Evolutionary conservation across 2,113 vertebrate species (phyloP).

Genomic region (Corythornis cristatus): DNA sequence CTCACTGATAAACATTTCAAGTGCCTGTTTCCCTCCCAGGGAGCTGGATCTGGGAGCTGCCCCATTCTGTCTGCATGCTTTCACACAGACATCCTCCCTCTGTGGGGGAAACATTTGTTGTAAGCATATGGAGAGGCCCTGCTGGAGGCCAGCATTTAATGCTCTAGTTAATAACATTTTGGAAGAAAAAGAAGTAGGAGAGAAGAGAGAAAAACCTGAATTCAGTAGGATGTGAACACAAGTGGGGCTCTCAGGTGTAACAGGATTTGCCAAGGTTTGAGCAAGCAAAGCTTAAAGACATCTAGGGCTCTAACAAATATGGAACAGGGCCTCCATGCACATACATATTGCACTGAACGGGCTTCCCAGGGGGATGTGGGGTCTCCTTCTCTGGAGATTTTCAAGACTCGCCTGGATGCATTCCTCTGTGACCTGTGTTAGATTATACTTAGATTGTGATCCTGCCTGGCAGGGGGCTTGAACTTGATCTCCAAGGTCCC

Average conservation of each 20-base stretch:
- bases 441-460: too few species aligned
- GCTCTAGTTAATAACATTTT: conserved; percentile 80
- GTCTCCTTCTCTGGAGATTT: too few species aligned
- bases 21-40: conserved; percentile 9
- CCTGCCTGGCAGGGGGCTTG: too few species aligned
- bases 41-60: not conserved
- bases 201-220: not conserved
- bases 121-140: conserved; percentile 76
- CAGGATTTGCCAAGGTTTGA: not conserved
- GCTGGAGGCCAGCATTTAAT: conserved; percentile 81
- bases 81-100: not conserved
- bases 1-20: not conserved
- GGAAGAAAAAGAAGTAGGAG: not conserved
- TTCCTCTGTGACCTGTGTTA: too few species aligned
- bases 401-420: too few species aligned
- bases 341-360: too few species aligned
- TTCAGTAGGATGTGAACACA: conserved; percentile 3
- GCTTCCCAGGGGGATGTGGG: too few species aligned
- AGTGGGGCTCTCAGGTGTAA: conserved; percentile 41
- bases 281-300: not conserved
- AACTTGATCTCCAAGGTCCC: too few species aligned
- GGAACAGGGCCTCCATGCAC: not conserved
- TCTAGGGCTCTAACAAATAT: not conserved
- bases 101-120: conserved; percentile 53
- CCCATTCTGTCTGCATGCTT: not conserved